Evolutionary conservation across 2,888 invertebrate genomes (phyloP).

Genomic region (Parthenolecanium corni): DNA sequence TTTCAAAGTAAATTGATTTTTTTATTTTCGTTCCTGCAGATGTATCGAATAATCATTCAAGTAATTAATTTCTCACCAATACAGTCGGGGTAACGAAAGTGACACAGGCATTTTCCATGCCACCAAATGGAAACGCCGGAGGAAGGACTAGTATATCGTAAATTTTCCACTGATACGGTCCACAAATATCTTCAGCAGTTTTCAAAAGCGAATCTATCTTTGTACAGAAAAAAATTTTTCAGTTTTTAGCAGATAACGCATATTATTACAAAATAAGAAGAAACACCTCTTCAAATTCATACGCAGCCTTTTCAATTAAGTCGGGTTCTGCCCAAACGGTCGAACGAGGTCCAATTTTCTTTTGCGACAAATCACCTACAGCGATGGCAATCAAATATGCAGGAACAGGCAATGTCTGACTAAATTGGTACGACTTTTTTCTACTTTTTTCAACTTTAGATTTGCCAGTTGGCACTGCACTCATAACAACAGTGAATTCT

Average conservation of each 20-base stretch:
- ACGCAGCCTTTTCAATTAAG: constrained; percentile 67
- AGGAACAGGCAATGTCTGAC: constrained; percentile 71
- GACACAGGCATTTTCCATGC: constrained; percentile 95
- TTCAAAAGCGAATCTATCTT: constrained; percentile 64
- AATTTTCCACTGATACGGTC: constrained; percentile 79
- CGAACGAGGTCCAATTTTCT: constrained; percentile 64
- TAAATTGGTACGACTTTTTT: constrained; percentile 47
- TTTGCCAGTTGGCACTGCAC: constrained; percentile 54
- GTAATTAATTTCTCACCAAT: constrained; percentile 53
- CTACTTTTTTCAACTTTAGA: constrained; percentile 31
- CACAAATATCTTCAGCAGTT: constrained; percentile 71
- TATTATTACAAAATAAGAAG: not conserved
- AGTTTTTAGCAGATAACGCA: not conserved
- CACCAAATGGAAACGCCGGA: constrained; percentile 87
- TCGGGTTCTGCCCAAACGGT: constrained; percentile 84
- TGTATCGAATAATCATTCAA: no score
- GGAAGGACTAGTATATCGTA: constrained; percentile 85
- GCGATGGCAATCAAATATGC: constrained; percentile 83
- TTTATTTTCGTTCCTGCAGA: no score
- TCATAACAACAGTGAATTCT: constrained; percentile 75
- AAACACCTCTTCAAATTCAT: constrained; percentile 66
- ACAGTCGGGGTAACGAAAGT: constrained; percentile 91
- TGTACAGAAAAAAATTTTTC: constrained; percentile 1
- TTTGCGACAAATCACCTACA: constrained; percentile 65
- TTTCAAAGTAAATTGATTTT: constrained; percentile 28